A percentile compares a stretch with the other conserved stretches of the same genome.
phyloP scores from a whole-genome alignment of 2,113 vertebrate species.

The Caranx ignobilis region DNA sequence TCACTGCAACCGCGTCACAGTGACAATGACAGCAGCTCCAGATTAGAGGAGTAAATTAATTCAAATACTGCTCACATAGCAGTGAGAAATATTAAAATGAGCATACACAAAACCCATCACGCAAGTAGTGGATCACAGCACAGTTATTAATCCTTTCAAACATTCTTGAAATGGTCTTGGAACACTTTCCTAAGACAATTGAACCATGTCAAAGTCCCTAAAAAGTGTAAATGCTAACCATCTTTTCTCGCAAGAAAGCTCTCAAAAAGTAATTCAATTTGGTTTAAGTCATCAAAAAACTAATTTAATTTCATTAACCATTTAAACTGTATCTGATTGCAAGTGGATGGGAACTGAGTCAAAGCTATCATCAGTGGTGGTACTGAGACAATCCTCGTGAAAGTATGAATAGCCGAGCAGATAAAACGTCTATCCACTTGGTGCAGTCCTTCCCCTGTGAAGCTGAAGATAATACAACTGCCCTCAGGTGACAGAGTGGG shows the following conservation, averaged over 20 bases:
- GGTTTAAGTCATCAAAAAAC: conserved; percentile 34
- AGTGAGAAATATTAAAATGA: conserved; percentile 1
- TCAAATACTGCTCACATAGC: conserved; percentile 30
- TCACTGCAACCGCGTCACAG: conserved; percentile 7
- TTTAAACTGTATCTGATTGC: conserved; percentile 33
- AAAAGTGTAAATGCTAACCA: conserved; percentile 2
- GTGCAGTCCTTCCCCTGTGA: conserved; percentile 27
- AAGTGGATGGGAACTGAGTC: not conserved
- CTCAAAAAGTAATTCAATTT: conserved; percentile 46
- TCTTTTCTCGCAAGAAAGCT: conserved; percentile 15
- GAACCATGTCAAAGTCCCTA: conserved; percentile 16
- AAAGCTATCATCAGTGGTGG: conserved; percentile 2
- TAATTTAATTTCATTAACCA: conserved; percentile 42
- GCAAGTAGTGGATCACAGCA: conserved; percentile 24
- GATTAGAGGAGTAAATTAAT: conserved; percentile 50
- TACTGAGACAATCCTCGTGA: conserved; percentile 20
- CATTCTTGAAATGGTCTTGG: conserved; percentile 46
- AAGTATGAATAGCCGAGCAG: conserved; percentile 45
- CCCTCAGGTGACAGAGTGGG: conserved; percentile 72
- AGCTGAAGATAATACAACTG: conserved; percentile 61
- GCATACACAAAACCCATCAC: conserved; percentile 37
- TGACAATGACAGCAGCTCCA: conserved; percentile 39
- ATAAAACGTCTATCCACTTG: conserved; percentile 48
- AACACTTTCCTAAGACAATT: conserved; percentile 29
- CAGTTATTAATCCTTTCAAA: conserved; percentile 53